A percentile compares a stretch with the other conserved stretches of the same genome.
These are phyloP conservation scores for Aphodius granarius DNA, from an alignment of 2,888 invertebrate genomes.

Conservation along the genomic window DNA sequence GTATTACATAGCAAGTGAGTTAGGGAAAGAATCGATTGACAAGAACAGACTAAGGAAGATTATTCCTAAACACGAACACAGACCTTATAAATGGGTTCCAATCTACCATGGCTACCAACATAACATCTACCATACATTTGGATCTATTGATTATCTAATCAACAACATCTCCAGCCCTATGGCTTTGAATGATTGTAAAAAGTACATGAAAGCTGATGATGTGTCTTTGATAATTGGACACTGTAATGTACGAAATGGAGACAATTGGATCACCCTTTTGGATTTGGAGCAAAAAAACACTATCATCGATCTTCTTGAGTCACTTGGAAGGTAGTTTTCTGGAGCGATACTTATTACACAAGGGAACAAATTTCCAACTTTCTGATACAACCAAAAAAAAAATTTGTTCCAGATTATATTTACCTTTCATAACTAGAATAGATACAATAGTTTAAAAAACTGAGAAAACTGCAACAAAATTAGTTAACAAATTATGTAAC, in stretches of 20 bases:
- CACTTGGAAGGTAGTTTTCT: neutral
- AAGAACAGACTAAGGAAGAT: neutral
- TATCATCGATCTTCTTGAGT: neutral
- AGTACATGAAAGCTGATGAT: neutral
- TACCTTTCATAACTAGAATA: too few species aligned
- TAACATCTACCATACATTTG: neutral
- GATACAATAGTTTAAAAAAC: too few species aligned
- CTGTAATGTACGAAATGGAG: neutral
- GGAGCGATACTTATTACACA: too few species aligned
- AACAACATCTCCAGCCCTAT: neutral
- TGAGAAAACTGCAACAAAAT: too few species aligned
- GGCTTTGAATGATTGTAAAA: neutral
- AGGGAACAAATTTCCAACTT: neutral
- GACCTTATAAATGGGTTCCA: neutral
- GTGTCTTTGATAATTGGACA: neutral
- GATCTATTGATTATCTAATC: neutral
- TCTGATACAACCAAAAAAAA: neutral
- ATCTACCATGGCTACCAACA: neutral
- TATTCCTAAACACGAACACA: neutral
- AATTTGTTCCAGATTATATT: too few species aligned
- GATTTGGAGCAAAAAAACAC: neutral
- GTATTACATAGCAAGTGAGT: neutral
- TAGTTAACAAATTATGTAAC: too few species aligned
- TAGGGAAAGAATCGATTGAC: neutral
- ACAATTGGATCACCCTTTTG: neutral